phyloP scores from a whole-genome alignment of 2,113 vertebrate genomes.

The Condylura cristata region DNA sequence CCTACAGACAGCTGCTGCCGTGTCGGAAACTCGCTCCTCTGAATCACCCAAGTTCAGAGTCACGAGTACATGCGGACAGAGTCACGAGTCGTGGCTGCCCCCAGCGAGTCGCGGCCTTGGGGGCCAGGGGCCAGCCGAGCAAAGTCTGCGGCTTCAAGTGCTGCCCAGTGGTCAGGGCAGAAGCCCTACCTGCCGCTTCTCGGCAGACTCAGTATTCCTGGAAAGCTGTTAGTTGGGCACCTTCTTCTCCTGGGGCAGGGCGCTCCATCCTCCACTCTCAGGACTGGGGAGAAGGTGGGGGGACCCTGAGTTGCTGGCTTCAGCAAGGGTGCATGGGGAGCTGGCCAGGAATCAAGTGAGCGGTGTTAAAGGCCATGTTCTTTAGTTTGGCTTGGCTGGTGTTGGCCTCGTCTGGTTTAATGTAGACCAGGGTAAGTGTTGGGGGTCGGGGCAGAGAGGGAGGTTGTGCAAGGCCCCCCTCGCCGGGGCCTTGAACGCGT shows the following conservation, averaged over 20 bases:
- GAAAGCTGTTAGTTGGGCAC: neutral
- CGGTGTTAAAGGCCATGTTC: rapidly evolving
- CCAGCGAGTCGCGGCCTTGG: neutral
- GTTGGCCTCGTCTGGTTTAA: too few relatives aligned
- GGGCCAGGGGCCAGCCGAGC: neutral
- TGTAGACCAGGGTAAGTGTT: neutral
- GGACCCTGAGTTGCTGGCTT: neutral
- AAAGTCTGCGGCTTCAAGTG: neutral
- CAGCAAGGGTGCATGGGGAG: rapidly evolving
- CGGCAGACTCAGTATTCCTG: neutral
- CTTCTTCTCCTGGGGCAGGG: neutral
- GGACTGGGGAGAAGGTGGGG: neutral
- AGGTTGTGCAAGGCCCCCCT: neutral
- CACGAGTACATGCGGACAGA: neutral
- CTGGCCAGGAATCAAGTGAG: neutral
- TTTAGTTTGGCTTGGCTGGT: too few relatives aligned
- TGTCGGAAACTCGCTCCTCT: neutral
- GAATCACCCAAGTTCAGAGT: neutral
- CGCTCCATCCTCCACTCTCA: neutral
- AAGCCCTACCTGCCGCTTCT: neutral
- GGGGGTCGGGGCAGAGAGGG: neutral
- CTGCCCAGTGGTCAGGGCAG: neutral
- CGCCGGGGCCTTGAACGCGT: too few relatives aligned
- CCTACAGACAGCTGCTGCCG: neutral
- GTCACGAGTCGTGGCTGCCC: neutral